Conservation (phyloP, 2,113 vertebrate genomes). For the Hippocampus mohnikei region DNA sequence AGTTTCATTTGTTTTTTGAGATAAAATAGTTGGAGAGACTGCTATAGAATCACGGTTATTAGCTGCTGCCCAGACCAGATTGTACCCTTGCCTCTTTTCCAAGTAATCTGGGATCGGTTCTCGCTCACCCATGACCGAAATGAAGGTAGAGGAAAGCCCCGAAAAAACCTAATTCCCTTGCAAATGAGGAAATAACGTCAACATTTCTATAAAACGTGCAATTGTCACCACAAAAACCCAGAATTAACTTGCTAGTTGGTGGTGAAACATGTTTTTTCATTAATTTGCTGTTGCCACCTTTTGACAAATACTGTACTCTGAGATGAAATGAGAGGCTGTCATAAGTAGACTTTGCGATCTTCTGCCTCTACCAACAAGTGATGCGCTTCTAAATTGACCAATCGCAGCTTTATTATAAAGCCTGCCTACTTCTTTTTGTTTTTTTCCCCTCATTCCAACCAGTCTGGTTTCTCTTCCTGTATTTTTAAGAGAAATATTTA, state of each 20-base stretch:
- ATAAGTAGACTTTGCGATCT: background rate
- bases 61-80: no score
- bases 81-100: no score
- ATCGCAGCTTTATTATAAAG: constrained; percentile 29
- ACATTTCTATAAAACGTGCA: no score
- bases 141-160: no score
- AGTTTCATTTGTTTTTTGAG: no score
- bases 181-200: no score
- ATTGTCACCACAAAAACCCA: no score
- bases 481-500: background rate
- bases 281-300: background rate
- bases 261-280: background rate
- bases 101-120: no score
- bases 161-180: no score
- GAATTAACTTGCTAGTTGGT: background rate
- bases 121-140: no score
- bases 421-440: constrained; percentile 3
- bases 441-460: constrained; percentile 14
- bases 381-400: constrained; percentile 40
- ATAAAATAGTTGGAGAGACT: no score
- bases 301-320: background rate
- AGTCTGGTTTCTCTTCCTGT: constrained; percentile 14
- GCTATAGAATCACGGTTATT: no score
- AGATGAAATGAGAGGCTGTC: background rate
- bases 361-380: constrained; percentile 66